A percentile compares a stretch with the other conserved stretches of the same genome.
These are phyloP conservation scores for Netelia melanura DNA, from an alignment of 2,888 invertebrate species.

Conservation along the genomic window DNA sequence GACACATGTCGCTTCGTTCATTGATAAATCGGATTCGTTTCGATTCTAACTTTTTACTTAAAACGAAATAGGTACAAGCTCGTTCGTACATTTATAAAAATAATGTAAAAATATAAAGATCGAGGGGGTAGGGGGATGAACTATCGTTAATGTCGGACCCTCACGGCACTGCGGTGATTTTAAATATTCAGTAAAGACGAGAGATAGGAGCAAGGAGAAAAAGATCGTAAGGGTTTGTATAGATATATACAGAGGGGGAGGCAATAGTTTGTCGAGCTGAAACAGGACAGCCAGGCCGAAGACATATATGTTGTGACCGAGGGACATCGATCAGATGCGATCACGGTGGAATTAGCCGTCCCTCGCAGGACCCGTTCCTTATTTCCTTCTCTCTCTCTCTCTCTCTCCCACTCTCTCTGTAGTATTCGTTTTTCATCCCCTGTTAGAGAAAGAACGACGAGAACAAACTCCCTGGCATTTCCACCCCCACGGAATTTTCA, in stretches of 20 bases:
- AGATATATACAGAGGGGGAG: conserved; percentile 19
- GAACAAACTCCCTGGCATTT: conserved; percentile 56
- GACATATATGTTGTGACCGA: conserved; percentile 65
- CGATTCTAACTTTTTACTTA: too few relatives aligned
- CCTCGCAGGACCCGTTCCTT: conserved; percentile 81
- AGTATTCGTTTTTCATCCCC: conserved; percentile 64
- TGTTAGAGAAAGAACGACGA: conserved; percentile 65
- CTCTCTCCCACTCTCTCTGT: conserved; percentile 65
- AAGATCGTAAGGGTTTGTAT: conserved; percentile 39
- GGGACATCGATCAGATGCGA: conserved; percentile 84
- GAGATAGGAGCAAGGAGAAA: conserved; percentile 29
- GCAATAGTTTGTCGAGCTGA: conserved; percentile 71
- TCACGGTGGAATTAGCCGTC: conserved; percentile 84
- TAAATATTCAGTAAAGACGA: conserved; percentile 67
- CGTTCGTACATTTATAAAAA: conserved; percentile 12
- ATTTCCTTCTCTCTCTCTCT: conserved; percentile 70
- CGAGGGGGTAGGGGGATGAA: conserved; percentile 22
- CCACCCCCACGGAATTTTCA: conserved; percentile 60
- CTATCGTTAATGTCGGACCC: conserved; percentile 55
- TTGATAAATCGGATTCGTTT: conserved; percentile 28
- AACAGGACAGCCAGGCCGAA: conserved; percentile 53
- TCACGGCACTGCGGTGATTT: conserved; percentile 67
- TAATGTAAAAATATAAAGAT: background rate
- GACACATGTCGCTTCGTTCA: conserved; percentile 28
- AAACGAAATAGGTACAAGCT: background rate